These are phyloP conservation scores for Epirrhoe alternata DNA, from an alignment of 2,888 invertebrate genomes.

Conservation along the genomic window DNA sequence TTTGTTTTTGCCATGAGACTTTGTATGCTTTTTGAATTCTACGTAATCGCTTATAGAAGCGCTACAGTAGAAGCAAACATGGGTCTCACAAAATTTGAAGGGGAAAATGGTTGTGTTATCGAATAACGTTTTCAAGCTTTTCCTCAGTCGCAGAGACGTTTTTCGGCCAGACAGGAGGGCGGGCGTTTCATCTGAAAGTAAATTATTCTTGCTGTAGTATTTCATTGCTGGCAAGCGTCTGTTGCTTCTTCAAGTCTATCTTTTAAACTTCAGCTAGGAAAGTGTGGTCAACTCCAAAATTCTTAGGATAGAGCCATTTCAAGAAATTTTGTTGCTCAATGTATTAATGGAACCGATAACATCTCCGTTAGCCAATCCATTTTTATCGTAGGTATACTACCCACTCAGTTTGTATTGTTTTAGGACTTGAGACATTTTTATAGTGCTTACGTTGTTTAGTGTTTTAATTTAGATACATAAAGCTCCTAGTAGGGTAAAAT, in stretches of 20 bases:
- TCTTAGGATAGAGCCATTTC: not conserved
- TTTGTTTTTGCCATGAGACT: constrained; percentile 63
- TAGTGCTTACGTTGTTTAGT: too few relatives aligned
- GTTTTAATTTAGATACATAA: too few relatives aligned
- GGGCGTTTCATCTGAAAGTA: constrained; percentile 74
- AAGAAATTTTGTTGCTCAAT: not conserved
- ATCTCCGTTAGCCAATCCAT: too few relatives aligned
- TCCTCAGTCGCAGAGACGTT: constrained; percentile 67
- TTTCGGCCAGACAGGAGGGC: constrained; percentile 55
- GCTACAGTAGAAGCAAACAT: constrained; percentile 74
- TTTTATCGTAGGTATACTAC: too few relatives aligned
- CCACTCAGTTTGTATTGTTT: too few relatives aligned
- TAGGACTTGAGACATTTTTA: too few relatives aligned
- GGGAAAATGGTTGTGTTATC: constrained; percentile 74
- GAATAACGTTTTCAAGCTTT: constrained; percentile 75
- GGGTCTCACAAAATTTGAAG: constrained; percentile 76
- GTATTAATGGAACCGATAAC: too few relatives aligned
- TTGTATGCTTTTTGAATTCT: constrained; percentile 71
- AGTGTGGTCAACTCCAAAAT: not conserved
- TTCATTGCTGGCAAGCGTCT: constrained; percentile 15
- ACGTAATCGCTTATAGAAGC: constrained; percentile 60
- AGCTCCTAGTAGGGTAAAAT: not conserved
- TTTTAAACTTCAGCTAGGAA: not conserved
- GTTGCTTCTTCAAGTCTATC: constrained; percentile 5
- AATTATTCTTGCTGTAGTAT: constrained; percentile 64